A percentile compares a stretch with the other conserved stretches of the same genome.
These are phyloP conservation scores for Andricus curvator DNA, from an alignment of 2,888 invertebrate genomes.

Conservation along the genomic window DNA sequence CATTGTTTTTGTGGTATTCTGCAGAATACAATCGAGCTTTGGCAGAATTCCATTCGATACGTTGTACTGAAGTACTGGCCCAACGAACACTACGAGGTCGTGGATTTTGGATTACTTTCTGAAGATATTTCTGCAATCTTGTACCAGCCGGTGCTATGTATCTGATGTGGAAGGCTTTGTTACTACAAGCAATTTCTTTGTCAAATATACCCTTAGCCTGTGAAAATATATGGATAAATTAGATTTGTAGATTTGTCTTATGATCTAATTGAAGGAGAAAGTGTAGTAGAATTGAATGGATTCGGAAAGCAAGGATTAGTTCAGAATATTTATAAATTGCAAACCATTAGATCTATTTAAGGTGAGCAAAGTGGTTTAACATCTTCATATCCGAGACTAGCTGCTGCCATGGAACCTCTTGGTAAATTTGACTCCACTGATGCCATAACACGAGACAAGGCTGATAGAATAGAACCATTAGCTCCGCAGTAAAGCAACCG, in stretches of 20 bases:
- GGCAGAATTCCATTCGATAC: conserved; percentile 84
- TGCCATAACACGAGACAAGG: conserved; percentile 69
- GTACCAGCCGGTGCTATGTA: conserved; percentile 88
- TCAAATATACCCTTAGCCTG: too few species aligned
- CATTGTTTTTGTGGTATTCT: conserved; percentile 89
- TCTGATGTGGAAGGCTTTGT: too few species aligned
- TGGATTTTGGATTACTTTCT: conserved; percentile 83
- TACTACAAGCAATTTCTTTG: too few species aligned
- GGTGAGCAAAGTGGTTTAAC: conserved; percentile 83
- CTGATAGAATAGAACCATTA: conserved; percentile 69
- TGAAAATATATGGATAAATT: too few species aligned
- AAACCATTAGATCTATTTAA: conserved; percentile 82
- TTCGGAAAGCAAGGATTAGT: too few species aligned
- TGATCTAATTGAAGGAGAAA: too few species aligned
- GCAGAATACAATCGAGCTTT: conserved; percentile 86
- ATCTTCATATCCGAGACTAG: conserved; percentile 84
- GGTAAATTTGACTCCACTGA: conserved; percentile 76
- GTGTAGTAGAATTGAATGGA: too few species aligned
- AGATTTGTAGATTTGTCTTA: too few species aligned
- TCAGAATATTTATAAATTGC: neutral
- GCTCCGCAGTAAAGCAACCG: too few species aligned
- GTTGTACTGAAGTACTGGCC: conserved; percentile 91
- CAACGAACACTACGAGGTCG: conserved; percentile 86
- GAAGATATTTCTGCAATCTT: conserved; percentile 83
- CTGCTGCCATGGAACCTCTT: conserved; percentile 92